phyloP scores from a whole-genome alignment of 2,888 invertebrate genomes.

The Rhamnusium bicolor region DNA sequence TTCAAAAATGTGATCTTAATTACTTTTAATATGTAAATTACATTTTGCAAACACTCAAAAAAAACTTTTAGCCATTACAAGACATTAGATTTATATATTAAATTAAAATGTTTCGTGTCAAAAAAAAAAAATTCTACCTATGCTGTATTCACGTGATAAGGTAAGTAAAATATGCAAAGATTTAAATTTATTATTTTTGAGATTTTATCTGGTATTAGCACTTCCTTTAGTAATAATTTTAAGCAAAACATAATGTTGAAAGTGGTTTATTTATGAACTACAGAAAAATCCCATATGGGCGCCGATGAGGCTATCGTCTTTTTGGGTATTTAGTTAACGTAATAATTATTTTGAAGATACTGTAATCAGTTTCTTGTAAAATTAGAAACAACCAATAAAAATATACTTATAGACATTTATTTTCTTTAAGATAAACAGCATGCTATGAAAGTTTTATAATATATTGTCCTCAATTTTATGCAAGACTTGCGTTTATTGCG shows the following conservation, averaged over 20 bases:
- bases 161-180: neutral
- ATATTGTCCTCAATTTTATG: too few relatives aligned
- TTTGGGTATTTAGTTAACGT: too few relatives aligned
- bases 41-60: neutral
- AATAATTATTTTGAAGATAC: too few relatives aligned
- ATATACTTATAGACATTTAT: too few relatives aligned
- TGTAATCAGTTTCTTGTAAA: too few relatives aligned
- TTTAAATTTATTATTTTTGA: neutral
- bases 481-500: too few relatives aligned
- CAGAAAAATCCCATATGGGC: neutral
- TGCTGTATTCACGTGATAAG: neutral
- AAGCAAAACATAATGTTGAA: neutral
- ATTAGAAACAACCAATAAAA: too few relatives aligned
- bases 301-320: too few relatives aligned
- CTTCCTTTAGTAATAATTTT: neutral
- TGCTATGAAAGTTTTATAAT: too few relatives aligned
- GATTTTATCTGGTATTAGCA: neutral
- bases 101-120: neutral
- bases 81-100: neutral
- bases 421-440: too few relatives aligned
- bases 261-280: neutral
- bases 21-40: neutral
- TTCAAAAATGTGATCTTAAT: neutral
- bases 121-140: neutral
- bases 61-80: neutral